A percentile compares a stretch with the other conserved stretches of the same genome.
phyloP scores from a whole-genome alignment of 1,140 invertebrate genomes.

The Hylaeus anthracinus region DNA sequence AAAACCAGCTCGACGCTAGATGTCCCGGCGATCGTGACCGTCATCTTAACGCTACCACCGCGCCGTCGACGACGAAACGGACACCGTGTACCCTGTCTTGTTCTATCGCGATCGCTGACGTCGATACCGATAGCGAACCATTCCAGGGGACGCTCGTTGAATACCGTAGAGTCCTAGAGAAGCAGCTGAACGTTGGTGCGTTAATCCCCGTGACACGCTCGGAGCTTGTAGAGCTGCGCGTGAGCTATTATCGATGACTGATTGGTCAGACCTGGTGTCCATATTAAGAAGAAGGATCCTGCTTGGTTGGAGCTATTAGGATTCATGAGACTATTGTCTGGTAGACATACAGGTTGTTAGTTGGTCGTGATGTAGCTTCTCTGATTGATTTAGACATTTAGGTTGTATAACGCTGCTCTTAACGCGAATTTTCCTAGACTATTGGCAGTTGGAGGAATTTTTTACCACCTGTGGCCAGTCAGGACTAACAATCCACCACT shows the following conservation, averaged over 20 bases:
- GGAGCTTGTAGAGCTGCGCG: not conserved
- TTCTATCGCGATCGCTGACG: constrained; percentile 19
- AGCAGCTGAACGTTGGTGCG: not conserved
- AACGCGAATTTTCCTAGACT: no score
- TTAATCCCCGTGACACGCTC: not conserved
- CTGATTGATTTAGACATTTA: no score
- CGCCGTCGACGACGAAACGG: constrained; percentile 37
- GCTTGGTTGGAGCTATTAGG: not conserved
- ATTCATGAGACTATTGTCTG: constrained; percentile 1
- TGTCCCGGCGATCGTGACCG: constrained; percentile 57
- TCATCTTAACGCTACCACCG: constrained; percentile 43
- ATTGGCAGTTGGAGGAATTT: no score
- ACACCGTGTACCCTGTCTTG: constrained; percentile 4
- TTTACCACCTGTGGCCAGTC: no score
- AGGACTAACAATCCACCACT: no score
- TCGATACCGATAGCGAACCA: constrained; percentile 35
- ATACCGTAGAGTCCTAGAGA: not conserved
- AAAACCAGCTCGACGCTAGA: constrained; percentile 60
- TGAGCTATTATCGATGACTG: not conserved
- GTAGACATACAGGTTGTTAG: not conserved
- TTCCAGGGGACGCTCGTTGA: not conserved
- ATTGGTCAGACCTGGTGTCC: not conserved
- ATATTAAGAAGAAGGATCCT: constrained; percentile 1
- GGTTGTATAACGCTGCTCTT: no score
- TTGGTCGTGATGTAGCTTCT: no score